A percentile compares a stretch with the other conserved stretches of the same genome.
phyloP scores from a whole-genome alignment of 2,797 vertebrate genomes.

The Threskiornis aethiopicus region DNA sequence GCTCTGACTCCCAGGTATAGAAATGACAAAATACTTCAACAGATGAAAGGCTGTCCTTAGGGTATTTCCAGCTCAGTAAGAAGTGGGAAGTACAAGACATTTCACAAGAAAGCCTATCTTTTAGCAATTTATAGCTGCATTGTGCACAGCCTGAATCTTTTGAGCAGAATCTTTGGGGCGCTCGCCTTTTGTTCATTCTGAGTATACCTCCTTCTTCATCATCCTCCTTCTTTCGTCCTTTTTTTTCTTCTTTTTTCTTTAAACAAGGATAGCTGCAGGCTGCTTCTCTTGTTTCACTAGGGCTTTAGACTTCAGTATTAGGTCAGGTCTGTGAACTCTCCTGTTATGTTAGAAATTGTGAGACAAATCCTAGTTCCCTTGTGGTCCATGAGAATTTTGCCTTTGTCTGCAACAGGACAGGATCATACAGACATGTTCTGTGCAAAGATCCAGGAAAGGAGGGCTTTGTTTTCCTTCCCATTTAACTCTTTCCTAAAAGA shows the following conservation, averaged over 20 bases:
- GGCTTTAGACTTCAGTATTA: neutral
- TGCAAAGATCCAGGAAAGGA: neutral
- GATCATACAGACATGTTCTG: neutral
- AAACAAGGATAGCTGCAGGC: neutral
- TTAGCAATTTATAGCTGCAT: neutral
- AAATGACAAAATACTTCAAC: neutral
- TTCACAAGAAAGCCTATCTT: constrained; percentile 8
- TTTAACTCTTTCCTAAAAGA: neutral
- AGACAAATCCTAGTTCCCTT: neutral
- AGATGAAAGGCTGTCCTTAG: neutral
- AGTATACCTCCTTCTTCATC: neutral
- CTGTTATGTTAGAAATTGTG: neutral
- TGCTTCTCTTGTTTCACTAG: neutral
- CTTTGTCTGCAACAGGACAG: neutral
- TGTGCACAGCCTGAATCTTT: neutral
- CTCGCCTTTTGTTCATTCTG: neutral
- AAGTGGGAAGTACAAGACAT: neutral
- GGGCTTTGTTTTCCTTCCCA: neutral
- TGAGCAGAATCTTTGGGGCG: neutral
- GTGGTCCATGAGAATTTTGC: neutral
- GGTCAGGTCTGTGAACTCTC: neutral
- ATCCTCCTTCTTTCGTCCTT: neutral
- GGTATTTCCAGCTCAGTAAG: constrained; percentile 29
- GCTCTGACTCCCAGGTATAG: neutral
- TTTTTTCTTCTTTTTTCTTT: neutral